Percentiles rank a stretch among this genome's conserved stretches.
These are phyloP conservation scores for Rhynchonycteris naso DNA, from an alignment of 2,797 vertebrate genomes.

Conservation along the genomic window DNA sequence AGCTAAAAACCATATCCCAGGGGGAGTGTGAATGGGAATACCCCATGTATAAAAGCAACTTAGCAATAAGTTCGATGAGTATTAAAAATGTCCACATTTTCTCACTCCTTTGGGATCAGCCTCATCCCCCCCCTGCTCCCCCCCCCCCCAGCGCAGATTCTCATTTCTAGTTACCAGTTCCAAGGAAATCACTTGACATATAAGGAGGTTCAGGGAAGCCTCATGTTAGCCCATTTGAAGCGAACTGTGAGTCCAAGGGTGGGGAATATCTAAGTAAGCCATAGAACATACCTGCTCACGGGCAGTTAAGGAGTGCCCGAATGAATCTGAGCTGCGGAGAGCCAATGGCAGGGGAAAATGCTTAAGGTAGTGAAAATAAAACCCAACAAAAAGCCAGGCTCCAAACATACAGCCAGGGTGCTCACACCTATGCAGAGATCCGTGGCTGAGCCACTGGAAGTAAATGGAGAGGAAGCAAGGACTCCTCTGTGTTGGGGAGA, in stretches of 20 bases:
- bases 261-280: not conserved
- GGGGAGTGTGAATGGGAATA: not conserved
- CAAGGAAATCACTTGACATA: not conserved
- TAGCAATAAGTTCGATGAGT: not conserved
- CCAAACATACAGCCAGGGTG: not conserved
- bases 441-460: not conserved
- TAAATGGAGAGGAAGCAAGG: not conserved
- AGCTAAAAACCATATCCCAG: not conserved
- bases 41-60: not conserved
- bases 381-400: not conserved
- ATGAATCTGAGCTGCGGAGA: not conserved
- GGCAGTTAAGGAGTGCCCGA: not conserved
- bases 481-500: not conserved
- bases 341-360: not conserved
- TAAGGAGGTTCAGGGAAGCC: not conserved
- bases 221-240: not conserved
- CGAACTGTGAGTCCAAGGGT: fast-evolving
- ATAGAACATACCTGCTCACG: not conserved
- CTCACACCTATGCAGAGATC: fast-evolving
- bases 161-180: not conserved
- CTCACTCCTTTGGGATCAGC: not conserved
- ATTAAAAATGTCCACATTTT: not conserved
- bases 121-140: too few species aligned
- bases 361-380: too few species aligned
- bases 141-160: not conserved